Conservation (phyloP, 2,888 invertebrate species). For the Tetragonisca angustula region DNA sequence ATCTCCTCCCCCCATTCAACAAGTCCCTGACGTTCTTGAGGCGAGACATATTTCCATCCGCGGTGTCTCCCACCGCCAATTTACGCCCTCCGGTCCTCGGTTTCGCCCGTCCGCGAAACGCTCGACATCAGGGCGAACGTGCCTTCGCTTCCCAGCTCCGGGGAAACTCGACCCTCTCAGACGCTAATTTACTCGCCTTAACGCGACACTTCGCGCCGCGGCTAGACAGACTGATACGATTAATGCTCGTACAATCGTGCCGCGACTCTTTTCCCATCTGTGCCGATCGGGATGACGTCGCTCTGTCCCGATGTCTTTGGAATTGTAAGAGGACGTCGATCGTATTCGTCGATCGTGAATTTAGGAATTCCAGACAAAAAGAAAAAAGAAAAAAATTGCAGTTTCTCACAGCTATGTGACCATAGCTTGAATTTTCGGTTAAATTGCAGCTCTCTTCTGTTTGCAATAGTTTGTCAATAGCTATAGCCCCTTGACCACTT, state of each 20-base stretch:
- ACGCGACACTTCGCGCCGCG: conserved; percentile 38
- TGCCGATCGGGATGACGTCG: conserved; percentile 41
- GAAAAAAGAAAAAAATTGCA: too few relatives aligned
- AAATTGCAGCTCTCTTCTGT: too few relatives aligned
- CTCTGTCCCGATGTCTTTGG: too few relatives aligned
- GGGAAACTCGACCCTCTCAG: conserved; percentile 28
- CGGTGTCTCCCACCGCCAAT: conserved; percentile 49
- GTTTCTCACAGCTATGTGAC: too few relatives aligned
- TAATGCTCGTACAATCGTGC: conserved; percentile 35
- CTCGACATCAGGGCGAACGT: conserved; percentile 22
- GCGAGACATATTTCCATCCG: conserved; percentile 55
- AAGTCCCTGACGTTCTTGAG: conserved; percentile 65
- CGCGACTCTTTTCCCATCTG: conserved; percentile 1
- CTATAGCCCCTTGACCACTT: too few relatives aligned
- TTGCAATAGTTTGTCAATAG: too few relatives aligned
- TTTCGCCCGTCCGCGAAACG: conserved; percentile 22
- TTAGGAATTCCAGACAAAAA: too few relatives aligned
- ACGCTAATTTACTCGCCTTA: conserved; percentile 54
- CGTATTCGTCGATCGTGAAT: too few relatives aligned
- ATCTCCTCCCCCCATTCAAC: conserved; percentile 71
- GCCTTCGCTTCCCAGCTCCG: conserved; percentile 5
- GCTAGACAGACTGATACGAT: conserved; percentile 45
- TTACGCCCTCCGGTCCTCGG: conserved; percentile 42
- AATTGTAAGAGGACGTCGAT: too few relatives aligned
- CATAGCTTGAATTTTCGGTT: too few relatives aligned